These are phyloP conservation scores for Desmophyllum pertusum DNA, from an alignment of 92 coral and sea anemone genomes.

Conservation along the genomic window DNA sequence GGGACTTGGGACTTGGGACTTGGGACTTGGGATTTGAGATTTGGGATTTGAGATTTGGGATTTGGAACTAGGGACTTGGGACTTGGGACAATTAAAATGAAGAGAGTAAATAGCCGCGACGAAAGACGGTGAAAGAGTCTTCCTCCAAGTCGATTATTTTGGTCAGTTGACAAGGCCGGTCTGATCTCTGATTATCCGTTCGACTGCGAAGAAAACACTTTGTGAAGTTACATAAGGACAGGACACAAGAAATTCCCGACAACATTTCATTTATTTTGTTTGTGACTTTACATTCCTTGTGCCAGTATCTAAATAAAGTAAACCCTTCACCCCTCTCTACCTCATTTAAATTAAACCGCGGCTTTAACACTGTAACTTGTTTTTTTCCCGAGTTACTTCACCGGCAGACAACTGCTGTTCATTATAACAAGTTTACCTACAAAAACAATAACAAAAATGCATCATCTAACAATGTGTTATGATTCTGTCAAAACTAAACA, in stretches of 20 bases:
- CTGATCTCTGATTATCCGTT: no score
- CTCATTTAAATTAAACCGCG: background rate
- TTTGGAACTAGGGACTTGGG: no score
- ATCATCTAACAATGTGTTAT: background rate
- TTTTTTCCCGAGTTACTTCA: background rate
- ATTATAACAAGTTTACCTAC: background rate
- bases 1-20: no score
- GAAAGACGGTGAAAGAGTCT: no score
- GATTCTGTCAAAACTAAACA: no score
- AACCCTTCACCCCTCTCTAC: background rate
- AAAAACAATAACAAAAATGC: background rate
- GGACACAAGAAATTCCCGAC: background rate
- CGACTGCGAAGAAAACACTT: no score
- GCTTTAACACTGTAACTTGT: background rate
- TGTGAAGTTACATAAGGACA: background rate
- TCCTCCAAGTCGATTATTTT: no score
- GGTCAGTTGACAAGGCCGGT: no score
- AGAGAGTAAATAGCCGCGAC: no score
- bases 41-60: no score
- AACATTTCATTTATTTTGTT: background rate
- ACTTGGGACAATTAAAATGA: no score
- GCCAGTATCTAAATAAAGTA: background rate
- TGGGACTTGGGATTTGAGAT: no score
- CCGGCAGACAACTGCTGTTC: background rate
- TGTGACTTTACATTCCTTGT: background rate